Percentiles rank a stretch among this genome's conserved stretches.
Conservation (phyloP, 2,113 vertebrate genomes). For the Salvelinus alpinus region DNA sequence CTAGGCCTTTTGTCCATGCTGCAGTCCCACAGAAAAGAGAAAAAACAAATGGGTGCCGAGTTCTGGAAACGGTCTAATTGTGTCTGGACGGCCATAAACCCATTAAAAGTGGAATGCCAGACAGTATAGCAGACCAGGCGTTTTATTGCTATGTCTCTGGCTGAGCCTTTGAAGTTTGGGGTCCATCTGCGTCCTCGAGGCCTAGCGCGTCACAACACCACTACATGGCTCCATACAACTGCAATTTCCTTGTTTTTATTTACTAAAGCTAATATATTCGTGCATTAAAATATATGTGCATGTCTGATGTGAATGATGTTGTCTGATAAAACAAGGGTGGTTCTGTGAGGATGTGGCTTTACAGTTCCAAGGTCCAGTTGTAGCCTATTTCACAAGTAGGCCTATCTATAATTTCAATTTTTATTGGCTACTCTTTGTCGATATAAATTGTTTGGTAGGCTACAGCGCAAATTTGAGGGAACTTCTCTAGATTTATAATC, state of each 20-base stretch:
- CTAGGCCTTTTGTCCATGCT: constrained; percentile 84
- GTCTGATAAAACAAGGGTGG: not conserved
- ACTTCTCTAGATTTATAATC: not conserved
- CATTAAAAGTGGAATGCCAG: constrained; percentile 97
- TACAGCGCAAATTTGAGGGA: not conserved
- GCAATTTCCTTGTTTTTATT: too few relatives aligned
- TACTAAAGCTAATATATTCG: not conserved
- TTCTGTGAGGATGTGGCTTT: not conserved
- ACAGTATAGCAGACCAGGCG: constrained; percentile 93
- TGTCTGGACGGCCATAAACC: constrained; percentile 96
- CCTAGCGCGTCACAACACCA: constrained; percentile 75
- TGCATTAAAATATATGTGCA: not conserved
- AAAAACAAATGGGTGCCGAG: constrained; percentile 93
- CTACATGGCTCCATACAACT: constrained; percentile 21
- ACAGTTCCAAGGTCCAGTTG: not conserved
- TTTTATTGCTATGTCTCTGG: constrained; percentile 92
- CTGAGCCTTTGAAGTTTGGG: constrained; percentile 91
- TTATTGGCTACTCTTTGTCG: not conserved
- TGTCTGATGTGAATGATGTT: not conserved
- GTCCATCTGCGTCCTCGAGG: constrained; percentile 83
- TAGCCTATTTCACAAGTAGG: not conserved
- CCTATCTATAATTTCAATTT: not conserved
- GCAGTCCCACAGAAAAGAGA: constrained; percentile 84
- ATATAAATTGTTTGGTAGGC: not conserved
- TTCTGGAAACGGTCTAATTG: constrained; percentile 94